Percentiles rank a stretch among this genome's conserved stretches.
These are phyloP conservation scores for Prionace glauca DNA, from an alignment of 2,797 vertebrate species.

Conservation along the genomic window DNA sequence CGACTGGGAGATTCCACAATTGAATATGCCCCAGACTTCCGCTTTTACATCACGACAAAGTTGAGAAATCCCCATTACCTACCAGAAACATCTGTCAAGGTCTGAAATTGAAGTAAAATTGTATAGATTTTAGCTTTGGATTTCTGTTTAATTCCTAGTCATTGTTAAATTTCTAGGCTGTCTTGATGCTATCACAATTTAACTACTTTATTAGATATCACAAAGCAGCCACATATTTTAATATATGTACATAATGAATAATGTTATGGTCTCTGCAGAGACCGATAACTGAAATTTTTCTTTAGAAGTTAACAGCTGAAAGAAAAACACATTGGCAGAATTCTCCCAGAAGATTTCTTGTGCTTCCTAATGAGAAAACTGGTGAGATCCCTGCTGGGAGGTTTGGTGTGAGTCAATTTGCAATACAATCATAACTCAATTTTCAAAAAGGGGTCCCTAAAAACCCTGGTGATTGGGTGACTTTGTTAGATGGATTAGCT, in stretches of 20 bases:
- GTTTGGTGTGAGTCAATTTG: too few species aligned
- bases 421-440: too few species aligned
- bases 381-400: too few species aligned
- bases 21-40: conserved; percentile 75
- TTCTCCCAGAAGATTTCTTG: too few species aligned
- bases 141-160: neutral
- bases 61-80: conserved; percentile 81
- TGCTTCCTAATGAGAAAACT: too few species aligned
- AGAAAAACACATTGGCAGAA: too few species aligned
- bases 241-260: neutral
- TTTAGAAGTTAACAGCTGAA: neutral
- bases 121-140: too few species aligned
- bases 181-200: neutral
- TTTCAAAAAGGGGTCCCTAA: too few species aligned
- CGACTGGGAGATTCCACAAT: conserved; percentile 75
- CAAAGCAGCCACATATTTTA: neutral
- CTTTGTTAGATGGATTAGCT: too few species aligned
- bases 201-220: neutral
- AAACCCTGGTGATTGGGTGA: too few species aligned
- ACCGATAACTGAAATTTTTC: neutral
- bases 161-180: neutral
- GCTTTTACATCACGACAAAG: conserved; percentile 84
- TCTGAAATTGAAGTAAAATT: conserved; percentile 46
- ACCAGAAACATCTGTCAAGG: conserved; percentile 79
- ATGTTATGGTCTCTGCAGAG: neutral